Percentiles rank a stretch among this genome's conserved stretches.
phyloP scores from a whole-genome alignment of 2,797 vertebrate genomes.

The Emys orbicularis region DNA sequence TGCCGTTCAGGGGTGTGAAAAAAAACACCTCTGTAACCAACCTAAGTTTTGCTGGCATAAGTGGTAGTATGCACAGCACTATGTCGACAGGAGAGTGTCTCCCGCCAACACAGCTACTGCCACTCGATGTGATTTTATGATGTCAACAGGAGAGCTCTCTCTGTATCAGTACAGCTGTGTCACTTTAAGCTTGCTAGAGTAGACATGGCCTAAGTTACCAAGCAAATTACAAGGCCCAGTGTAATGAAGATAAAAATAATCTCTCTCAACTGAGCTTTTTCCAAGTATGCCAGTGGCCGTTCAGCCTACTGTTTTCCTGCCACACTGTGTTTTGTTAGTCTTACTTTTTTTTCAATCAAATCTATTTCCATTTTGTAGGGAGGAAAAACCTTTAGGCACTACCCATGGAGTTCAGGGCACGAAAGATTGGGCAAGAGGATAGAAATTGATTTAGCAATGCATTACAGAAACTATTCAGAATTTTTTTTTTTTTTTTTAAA shows the following conservation, averaged over 20 bases:
- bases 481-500: neutral
- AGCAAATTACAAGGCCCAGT: neutral
- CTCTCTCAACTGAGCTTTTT: neutral
- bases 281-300: neutral
- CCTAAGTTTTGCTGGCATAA: too few relatives aligned
- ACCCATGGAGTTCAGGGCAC: neutral
- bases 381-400: neutral
- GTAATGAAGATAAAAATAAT: accelerated
- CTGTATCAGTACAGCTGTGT: too few relatives aligned
- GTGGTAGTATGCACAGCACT: too few relatives aligned
- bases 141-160: neutral
- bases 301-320: neutral
- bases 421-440: neutral
- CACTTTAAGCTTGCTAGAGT: too few relatives aligned
- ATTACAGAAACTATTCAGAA: neutral
- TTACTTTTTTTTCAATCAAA: neutral
- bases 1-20: too few relatives aligned
- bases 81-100: too few relatives aligned
- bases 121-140: too few relatives aligned
- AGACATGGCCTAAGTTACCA: neutral
- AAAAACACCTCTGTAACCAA: too few relatives aligned
- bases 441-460: neutral
- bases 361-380: neutral
- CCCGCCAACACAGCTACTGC: too few relatives aligned
- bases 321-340: neutral